Base-by-base conservation (phyloP, 2,888 invertebrate genomes). In the Rapana venosa region DNA sequence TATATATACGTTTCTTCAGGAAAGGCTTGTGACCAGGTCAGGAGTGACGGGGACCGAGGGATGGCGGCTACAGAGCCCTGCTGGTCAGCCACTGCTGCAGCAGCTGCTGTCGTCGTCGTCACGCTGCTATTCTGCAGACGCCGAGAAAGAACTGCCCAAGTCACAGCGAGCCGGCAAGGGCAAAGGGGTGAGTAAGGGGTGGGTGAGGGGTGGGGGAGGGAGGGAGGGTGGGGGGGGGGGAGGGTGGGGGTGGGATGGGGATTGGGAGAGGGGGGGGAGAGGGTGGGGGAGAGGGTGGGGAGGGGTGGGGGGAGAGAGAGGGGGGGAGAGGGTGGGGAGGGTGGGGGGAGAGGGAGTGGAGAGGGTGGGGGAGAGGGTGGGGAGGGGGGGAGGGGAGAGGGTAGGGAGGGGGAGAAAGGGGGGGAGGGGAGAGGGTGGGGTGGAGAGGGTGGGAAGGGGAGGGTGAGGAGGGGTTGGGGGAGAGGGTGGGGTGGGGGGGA, bases 61-160 rank as follows among this genome's bases (percentile, higher is more conserved):
- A 30, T 47, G 81, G 81, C 36, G 47, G 47, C 47, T 11, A 15
- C 58, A n/a, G 4, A 30, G 56, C 6, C 17, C 30, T 1, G 13
- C n/a, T 30, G 36, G 58, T 30, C 84, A 26, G 30, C 84, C 79
- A 8, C 15, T 35, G 32, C 79, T 32, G 79, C 79, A 15, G 5
- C 15, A 2, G 26, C 15, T 35, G 32, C 79, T 32, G 79, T 35
- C 0, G 5, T 15, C 15, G 26, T 58, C 26, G 6, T 13, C 58
- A n/a, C 86, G 87, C 2, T 36, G 36, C n/a, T 77, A 74, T 36
- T 36, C 87, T 15, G 13, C 74, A 20, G 74, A 87, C 20, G 0
- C 36, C 30, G 87, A 74, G 0, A 74, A 87, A 26, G n/a, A 5
- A 13, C n/a, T 87, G n/a, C 87, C 87, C 36, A 87, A 87, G 61